A percentile compares a stretch with the other conserved stretches of the same genome.
These are phyloP conservation scores for Conistra vaccinii DNA, from an alignment of 2,888 invertebrate genomes.

Conservation along the genomic window DNA sequence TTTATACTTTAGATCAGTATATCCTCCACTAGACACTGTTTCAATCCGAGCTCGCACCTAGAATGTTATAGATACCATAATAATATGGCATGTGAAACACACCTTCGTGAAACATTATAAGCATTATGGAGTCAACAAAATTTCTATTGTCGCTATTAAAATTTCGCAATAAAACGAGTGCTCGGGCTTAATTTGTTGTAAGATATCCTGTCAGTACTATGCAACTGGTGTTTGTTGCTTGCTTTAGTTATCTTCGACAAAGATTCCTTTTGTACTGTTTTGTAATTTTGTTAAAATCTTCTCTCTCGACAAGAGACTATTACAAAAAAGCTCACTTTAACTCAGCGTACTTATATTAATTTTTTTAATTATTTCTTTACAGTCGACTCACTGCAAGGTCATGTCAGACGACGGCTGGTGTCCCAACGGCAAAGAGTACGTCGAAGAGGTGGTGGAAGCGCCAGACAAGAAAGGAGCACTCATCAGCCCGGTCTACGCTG, in stretches of 20 bases:
- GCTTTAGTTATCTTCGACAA: not conserved
- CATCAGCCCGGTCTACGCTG: conserved; percentile 62
- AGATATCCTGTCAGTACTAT: not conserved
- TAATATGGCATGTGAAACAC: conserved; percentile 8
- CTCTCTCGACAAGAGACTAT: not conserved
- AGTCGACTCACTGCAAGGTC: conserved; percentile 70
- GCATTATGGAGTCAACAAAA: conserved; percentile 8
- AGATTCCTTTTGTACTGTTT: not conserved
- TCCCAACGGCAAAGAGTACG: conserved; percentile 62
- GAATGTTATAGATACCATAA: not conserved
- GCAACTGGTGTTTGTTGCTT: not conserved
- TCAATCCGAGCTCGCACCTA: conserved; percentile 17
- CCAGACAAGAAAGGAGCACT: conserved; percentile 40
- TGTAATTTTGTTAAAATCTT: not conserved
- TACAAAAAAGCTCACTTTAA: not conserved
- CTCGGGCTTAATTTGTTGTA: no score
- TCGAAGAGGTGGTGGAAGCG: conserved; percentile 1
- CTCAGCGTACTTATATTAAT: not conserved
- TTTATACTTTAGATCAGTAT: conserved; percentile 34
- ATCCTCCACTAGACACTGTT: conserved; percentile 8
- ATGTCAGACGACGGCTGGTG: conserved; percentile 71
- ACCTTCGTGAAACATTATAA: conserved; percentile 8
- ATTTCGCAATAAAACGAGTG: conserved; percentile 11
- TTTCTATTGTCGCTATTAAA: conserved; percentile 6
- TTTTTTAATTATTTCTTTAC: conserved; percentile 59